Conservation (phyloP, 1,140 invertebrate species). For the Nebria ingens region DNA sequence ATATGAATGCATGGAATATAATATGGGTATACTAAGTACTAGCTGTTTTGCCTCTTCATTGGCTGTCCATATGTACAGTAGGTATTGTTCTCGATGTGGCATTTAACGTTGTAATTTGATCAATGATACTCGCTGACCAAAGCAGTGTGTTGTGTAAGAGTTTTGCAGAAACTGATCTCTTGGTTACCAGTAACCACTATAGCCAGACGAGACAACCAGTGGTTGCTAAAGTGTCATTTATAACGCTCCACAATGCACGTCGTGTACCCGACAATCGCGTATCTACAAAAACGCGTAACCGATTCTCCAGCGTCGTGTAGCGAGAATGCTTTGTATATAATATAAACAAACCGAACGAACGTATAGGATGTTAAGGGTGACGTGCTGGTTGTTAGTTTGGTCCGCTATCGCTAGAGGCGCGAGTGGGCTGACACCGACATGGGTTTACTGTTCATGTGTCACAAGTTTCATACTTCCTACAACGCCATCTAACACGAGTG, state of each 20-base stretch:
- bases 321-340: neutral
- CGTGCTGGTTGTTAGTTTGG: neutral
- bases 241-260: neutral
- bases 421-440: conserved; percentile 2
- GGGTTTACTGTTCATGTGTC: conserved; percentile 7
- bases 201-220: no score
- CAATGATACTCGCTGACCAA: no score
- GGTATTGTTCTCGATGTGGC: no score
- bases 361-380: neutral
- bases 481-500: neutral
- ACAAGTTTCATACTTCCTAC: conserved; percentile 5
- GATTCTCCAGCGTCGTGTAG: neutral
- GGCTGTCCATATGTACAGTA: no score
- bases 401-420: neutral
- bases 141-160: no score
- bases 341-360: neutral
- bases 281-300: neutral
- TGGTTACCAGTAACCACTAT: no score
- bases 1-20: no score
- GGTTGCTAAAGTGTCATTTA: no score
- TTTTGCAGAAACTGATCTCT: no score
- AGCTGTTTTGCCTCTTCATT: no score
- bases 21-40: no score
- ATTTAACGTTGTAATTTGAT: no score
- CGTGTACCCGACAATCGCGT: neutral